Evolutionary conservation across 2,888 invertebrate genomes (phyloP), one percentile per base, ranked within the genome.

Genomic region (Thymelicus acteon): DNA sequence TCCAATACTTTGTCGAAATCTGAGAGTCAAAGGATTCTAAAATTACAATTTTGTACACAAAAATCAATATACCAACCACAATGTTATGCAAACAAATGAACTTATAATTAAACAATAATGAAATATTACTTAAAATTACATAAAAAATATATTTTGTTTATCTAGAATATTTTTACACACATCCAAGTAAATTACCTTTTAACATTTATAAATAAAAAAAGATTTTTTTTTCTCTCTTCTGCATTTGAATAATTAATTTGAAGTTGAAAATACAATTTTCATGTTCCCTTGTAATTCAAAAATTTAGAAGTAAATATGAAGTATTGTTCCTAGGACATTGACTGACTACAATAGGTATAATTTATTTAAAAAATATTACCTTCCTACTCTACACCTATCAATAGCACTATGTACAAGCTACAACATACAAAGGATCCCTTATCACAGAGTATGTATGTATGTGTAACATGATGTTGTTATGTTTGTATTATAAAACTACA

Each of bases 401-500:
- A 39, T 19, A 69, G 0, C 39, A 57, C 8, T 57, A 48, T 1
- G 44, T 68, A 62, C 24, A 48, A 54, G 24, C 24, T 39, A 49
- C 52, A 67, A 31, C 61, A 58, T 64, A 64, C 60, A 70, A 70
- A 70, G 70, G 64, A 60, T 58, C 7, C 31, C 63, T 70, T 70
- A 70, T 64, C 70, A 49, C 40, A 47, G 15, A 62, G 40, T 58
- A 68, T 47, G 47, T 60, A 74, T 69, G 72, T 66, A 70, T 66
- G 64, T 37, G 52, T 47, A 54, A 44, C 52, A 62, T 67, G 60
- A 68, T 73, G 71, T 74, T 74, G 74, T 75, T 72, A 73, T 74
- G 71, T 73, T 63, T 74, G 71, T 67, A 70, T 58, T 72, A 68
- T 74, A 78, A 77, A 78, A 78, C 75, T 77, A 74, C 79, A 81